Base-by-base conservation (phyloP, 2,797 vertebrate genomes). In the Netta rufina region DNA sequence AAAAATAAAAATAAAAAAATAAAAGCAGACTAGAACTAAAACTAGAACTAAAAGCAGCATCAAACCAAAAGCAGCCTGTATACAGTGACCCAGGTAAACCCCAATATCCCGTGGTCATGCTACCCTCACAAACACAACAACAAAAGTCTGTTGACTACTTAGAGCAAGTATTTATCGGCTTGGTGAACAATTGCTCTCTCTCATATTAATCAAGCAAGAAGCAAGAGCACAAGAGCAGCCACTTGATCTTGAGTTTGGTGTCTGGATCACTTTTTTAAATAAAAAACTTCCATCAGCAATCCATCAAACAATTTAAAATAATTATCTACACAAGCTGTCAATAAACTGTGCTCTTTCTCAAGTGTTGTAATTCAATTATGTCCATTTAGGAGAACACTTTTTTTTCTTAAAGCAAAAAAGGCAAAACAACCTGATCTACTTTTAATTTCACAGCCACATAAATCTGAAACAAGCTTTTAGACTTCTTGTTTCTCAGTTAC, bases 371-470 rank as follows among this genome's bases (percentile, higher is more conserved):
- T 58, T 93, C 71, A 95, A 83, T 94, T 87, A 45, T 75, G 10
- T 18, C 65, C 12, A 13, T 90, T 94, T 87, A 80, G 64, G 89
- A 60, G 43, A 96, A 60, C 25, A 93, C 25, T 47, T 49, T 49
- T 47, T 47, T 7, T 79, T 96, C 94, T 81, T 56, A 41, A 90
- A 89, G 51, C 15, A 73, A 91, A 90, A 67, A 72, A 47, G 8
- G n/a, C 36, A 56, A 75, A 93, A 36, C 25, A 95, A 69, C 20
- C 8, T 36, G 18, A 61, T 45, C 61, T 67, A 75, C 57, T 78
- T 96, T 57, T 82, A 96, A 95, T 85, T 95, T 41, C 78, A 79
- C 5, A 77, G 56, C 36, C 27, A 89, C 16, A 79, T n/a, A 91
- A 88, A 93, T 79, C 67, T 28, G n/a, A 53, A 19, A 51, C 1